Evolutionary conservation across 2,797 vertebrate species (phyloP).

Genomic region (Morelia viridis): DNA sequence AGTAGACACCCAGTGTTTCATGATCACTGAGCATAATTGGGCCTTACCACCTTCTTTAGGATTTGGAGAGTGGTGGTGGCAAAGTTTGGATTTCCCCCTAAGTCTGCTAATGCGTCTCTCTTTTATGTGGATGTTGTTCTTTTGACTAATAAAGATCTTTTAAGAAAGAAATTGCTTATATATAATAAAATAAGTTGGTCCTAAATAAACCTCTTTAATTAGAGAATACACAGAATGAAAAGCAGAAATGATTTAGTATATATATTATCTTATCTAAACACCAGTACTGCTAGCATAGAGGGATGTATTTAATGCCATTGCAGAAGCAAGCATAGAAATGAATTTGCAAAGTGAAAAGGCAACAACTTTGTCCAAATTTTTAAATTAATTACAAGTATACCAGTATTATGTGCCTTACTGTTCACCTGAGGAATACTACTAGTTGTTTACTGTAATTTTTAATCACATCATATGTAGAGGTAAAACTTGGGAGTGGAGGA

Average conservation of each 20-base stretch:
- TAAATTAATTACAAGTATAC: not conserved
- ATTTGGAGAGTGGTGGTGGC: too few relatives aligned
- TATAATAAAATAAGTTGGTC: not conserved
- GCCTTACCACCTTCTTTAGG: not conserved
- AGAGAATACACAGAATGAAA: conserved; percentile 41
- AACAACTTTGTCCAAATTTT: not conserved
- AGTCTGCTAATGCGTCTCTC: not conserved
- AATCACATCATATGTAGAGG: not conserved
- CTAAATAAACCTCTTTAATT: conserved; percentile 37
- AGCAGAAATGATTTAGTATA: conserved; percentile 50
- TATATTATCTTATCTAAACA: conserved; percentile 57
- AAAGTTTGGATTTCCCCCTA: not conserved
- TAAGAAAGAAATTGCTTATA: not conserved
- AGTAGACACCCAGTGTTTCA: not conserved
- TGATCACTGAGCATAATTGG: not conserved
- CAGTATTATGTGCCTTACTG: not conserved
- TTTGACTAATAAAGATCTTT: not conserved
- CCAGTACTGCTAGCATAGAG: conserved; percentile 55
- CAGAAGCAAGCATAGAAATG: not conserved
- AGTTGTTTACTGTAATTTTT: not conserved
- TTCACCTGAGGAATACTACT: not conserved
- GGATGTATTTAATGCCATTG: conserved; percentile 15
- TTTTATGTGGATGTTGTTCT: not conserved
- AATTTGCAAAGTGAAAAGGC: not conserved
- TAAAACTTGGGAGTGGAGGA: not conserved